Conservation (phyloP, 2,797 vertebrate species). For the Graptemys geographica region DNA sequence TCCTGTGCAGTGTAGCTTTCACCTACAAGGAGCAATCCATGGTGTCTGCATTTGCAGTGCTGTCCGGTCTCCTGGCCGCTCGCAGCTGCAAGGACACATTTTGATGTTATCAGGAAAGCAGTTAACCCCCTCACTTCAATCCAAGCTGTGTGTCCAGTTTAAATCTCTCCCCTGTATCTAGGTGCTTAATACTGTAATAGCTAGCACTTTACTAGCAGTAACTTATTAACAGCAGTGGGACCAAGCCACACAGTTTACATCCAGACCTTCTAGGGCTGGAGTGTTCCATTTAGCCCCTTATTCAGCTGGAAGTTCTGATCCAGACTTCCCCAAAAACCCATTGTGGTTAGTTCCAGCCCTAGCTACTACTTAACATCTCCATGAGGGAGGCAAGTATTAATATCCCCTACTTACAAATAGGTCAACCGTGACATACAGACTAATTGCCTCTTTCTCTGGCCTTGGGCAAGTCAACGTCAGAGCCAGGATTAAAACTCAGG, state of each 20-base stretch:
- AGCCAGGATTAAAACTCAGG: background rate
- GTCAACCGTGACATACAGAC: background rate
- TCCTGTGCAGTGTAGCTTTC: background rate
- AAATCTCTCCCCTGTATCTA: slow-evolving; percentile 19
- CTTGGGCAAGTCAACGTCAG: background rate
- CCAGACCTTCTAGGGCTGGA: slow-evolving; percentile 22
- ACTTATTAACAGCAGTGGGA: slow-evolving; percentile 33
- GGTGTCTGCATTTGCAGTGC: background rate
- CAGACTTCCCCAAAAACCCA: background rate
- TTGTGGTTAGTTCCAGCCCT: background rate
- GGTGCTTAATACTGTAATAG: slow-evolving; percentile 34
- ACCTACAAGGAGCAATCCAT: slow-evolving; percentile 4
- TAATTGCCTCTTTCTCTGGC: too few relatives aligned
- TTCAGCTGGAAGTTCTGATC: background rate
- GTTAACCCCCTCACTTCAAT: slow-evolving; percentile 13
- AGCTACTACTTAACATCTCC: background rate
- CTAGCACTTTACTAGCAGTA: slow-evolving; percentile 61
- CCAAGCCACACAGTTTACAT: slow-evolving; percentile 45
- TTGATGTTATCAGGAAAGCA: background rate
- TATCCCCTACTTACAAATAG: background rate
- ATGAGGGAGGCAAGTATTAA: background rate
- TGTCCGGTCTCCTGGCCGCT: accelerated
- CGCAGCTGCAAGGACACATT: background rate
- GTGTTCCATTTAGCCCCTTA: background rate
- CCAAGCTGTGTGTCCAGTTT: slow-evolving; percentile 37